A percentile compares a stretch with the other conserved stretches of the same genome.
These are phyloP conservation scores for Erpetoichthys calabaricus DNA, from an alignment of 2,797 vertebrate genomes.

Conservation along the genomic window DNA sequence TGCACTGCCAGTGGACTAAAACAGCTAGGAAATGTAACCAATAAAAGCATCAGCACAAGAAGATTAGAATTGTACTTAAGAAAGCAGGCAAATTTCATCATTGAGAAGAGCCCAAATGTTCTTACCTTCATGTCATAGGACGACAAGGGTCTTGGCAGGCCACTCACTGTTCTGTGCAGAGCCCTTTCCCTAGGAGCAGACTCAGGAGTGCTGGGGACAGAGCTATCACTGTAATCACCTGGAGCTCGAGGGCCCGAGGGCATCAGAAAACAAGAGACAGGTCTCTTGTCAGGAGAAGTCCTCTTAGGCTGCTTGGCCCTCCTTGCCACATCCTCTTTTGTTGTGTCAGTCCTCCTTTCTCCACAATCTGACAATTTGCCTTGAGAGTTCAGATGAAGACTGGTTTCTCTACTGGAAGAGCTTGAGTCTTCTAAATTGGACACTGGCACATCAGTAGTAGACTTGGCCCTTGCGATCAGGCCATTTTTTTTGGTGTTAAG, in stretches of 20 bases:
- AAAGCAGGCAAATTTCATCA: conserved; percentile 3
- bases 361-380: conserved; percentile 40
- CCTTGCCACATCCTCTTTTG: conserved; percentile 31
- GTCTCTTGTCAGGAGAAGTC: conserved; percentile 53
- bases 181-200: conserved; percentile 53
- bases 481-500: conserved; percentile 71
- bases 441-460: conserved; percentile 67
- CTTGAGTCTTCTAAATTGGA: conserved; percentile 37
- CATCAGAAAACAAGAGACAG: conserved; percentile 63
- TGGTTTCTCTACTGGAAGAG: conserved; percentile 28
- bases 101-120: background rate
- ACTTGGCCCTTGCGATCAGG: conserved; percentile 64
- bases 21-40: too few relatives aligned
- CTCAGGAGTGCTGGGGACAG: conserved; percentile 28
- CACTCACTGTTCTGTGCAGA: conserved; percentile 65
- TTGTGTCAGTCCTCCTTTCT: conserved; percentile 29
- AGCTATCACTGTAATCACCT: conserved; percentile 42
- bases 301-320: conserved; percentile 48
- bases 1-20: too few relatives aligned
- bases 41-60: too few relatives aligned
- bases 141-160: conserved; percentile 59
- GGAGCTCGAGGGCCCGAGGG: conserved; percentile 39
- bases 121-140: conserved; percentile 75
- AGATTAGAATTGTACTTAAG: too few relatives aligned
- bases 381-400: conserved; percentile 39